Conservation (phyloP, 1,140 invertebrate genomes). For the Oryctes rhinoceros region DNA sequence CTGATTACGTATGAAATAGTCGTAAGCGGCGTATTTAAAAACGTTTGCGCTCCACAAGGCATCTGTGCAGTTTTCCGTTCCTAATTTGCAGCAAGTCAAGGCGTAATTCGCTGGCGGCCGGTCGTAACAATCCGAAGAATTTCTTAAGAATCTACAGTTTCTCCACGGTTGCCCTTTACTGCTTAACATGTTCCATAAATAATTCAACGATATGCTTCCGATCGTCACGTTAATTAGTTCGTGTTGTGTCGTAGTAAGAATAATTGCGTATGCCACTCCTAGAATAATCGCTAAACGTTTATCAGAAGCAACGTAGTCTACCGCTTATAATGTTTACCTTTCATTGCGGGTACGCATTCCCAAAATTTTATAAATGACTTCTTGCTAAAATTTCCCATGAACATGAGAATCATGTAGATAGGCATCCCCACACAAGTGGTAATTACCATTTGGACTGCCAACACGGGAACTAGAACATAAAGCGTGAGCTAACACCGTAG, state of each 20-base stretch:
- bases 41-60: background rate
- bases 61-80: background rate
- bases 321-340: slow-evolving; percentile 6
- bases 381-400: slow-evolving; percentile 7
- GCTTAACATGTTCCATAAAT: background rate
- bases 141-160: background rate
- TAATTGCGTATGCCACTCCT: background rate
- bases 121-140: background rate
- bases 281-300: background rate
- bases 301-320: too few species aligned
- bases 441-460: background rate
- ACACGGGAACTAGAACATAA: background rate
- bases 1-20: background rate
- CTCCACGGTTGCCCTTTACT: background rate
- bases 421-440: background rate
- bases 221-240: background rate
- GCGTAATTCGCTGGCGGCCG: background rate
- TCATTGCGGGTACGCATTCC: slow-evolving; percentile 35
- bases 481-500: background rate
- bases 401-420: slow-evolving; percentile 27
- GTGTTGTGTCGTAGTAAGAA: background rate
- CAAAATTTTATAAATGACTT: background rate
- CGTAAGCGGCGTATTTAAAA: background rate
- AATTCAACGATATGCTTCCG: background rate
- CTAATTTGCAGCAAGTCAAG: background rate